Percentiles rank a stretch among this genome's conserved stretches.
Conservation (phyloP, 2,113 vertebrate genomes). For the Sylvia atricapilla region DNA sequence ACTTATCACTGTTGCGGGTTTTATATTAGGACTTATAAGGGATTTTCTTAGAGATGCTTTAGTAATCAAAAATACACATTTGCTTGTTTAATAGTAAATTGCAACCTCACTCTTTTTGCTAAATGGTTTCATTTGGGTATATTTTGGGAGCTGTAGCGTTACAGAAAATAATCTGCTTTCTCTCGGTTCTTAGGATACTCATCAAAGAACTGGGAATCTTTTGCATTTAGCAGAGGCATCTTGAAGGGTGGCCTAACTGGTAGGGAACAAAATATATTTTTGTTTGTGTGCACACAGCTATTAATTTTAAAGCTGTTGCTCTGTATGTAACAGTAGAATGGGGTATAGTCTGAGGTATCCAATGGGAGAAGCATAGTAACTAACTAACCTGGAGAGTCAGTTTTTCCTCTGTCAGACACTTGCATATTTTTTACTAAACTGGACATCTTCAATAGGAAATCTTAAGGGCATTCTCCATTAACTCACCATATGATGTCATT, state of each 20-base stretch:
- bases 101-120: not conserved
- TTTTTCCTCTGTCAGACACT: not conserved
- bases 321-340: not conserved
- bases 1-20: accelerated
- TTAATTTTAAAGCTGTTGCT: not conserved
- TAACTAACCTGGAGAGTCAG: not conserved
- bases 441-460: not conserved
- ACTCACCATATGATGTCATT: not conserved
- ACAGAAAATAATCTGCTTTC: not conserved
- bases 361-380: not conserved
- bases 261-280: not conserved
- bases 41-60: not conserved
- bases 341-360: not conserved
- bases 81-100: not conserved
- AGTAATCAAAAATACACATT: not conserved
- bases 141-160: not conserved
- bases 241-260: not conserved
- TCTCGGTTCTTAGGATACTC: not conserved
- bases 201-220: not conserved
- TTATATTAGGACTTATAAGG: not conserved
- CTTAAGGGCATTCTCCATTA: not conserved
- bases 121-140: not conserved
- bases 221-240: not conserved
- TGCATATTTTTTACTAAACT: not conserved
- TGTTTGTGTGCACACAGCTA: not conserved